Evolutionary conservation across 1,140 invertebrate genomes (phyloP), one percentile per base, ranked within the genome.

Genomic region (Temnothorax nylanderi): DNA sequence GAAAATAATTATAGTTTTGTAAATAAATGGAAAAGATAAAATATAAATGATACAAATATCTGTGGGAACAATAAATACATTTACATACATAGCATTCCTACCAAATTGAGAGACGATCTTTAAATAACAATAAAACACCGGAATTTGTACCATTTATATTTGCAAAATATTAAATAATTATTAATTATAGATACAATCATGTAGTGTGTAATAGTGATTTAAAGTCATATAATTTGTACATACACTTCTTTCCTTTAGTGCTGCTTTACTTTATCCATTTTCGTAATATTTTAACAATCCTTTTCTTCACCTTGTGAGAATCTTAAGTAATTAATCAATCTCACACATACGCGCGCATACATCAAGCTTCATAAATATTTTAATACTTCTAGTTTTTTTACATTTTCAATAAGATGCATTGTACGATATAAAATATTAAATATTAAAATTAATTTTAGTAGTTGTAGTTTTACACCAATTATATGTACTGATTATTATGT

Each of bases 141-240:
- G 5, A 21, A 62, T 74, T 41, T 74, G 62, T 90, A 81, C 88
- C 91, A 92, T 91, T 92, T 91, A 92, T 92, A 91, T 93, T 89
- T 93, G 90, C 89, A 93, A 93, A 93, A 93, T 94, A 94, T 94
- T 94, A 93, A 94, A 94, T 93, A 91, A 93, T 93, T 92, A 94
- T 93, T 93, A 93, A 91, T 91, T 91, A 91, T 1, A 26, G 90
- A 93, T 94, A 94, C 91, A 94, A 88, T 91, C 71, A 90, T 93
- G 87, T n/a, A n/a, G n/a, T 92, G 93, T 90, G 91, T 91, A 89
- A 93, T 91, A 93, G 84, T 93, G 87, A 90, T 91, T 93, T 90
- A 87, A 92, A 89, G 87, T 94, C 91, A 92, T 91, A 77, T 80
- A 54, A 74, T 56, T 90, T 87, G 74, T 94, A 93, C 93, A 90